Evolutionary conservation across 2,888 invertebrate species (phyloP).

Genomic region (Lochmaea capreae): DNA sequence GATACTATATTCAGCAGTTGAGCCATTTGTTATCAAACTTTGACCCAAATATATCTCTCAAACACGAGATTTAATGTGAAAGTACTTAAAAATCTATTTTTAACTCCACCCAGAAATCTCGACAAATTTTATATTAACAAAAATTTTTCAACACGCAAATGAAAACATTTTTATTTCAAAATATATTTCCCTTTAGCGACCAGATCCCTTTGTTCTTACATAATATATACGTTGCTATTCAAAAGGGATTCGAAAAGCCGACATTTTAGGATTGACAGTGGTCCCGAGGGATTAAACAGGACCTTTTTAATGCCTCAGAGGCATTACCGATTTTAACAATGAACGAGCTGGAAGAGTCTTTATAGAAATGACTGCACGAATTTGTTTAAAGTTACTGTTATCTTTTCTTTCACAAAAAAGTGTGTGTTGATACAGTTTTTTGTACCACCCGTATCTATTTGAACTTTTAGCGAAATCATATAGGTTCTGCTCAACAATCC

Average conservation of each 20-base stretch:
- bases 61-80: too few species aligned
- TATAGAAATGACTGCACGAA: background rate
- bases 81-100: too few species aligned
- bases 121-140: too few species aligned
- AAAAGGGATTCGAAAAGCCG: slow-evolving; percentile 27
- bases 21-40: too few species aligned
- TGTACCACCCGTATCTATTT: too few species aligned
- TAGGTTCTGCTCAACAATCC: too few species aligned
- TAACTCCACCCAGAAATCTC: too few species aligned
- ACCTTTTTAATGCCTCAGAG: slow-evolving; percentile 14
- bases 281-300: slow-evolving; percentile 24
- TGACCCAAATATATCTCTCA: too few species aligned
- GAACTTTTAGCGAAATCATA: too few species aligned
- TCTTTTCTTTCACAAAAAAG: background rate
- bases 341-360: background rate
- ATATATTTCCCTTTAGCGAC: slow-evolving; percentile 16
- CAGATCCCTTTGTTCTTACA: slow-evolving; percentile 1
- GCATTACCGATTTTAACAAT: background rate
- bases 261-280: slow-evolving; percentile 22
- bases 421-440: background rate
- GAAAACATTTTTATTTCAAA: slow-evolving; percentile 10
- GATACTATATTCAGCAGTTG: too few species aligned
- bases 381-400: background rate
- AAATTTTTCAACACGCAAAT: background rate
- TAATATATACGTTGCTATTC: background rate